Evolutionary conservation across 2,113 vertebrate species (phyloP).

Genomic region (Columbina picui): DNA sequence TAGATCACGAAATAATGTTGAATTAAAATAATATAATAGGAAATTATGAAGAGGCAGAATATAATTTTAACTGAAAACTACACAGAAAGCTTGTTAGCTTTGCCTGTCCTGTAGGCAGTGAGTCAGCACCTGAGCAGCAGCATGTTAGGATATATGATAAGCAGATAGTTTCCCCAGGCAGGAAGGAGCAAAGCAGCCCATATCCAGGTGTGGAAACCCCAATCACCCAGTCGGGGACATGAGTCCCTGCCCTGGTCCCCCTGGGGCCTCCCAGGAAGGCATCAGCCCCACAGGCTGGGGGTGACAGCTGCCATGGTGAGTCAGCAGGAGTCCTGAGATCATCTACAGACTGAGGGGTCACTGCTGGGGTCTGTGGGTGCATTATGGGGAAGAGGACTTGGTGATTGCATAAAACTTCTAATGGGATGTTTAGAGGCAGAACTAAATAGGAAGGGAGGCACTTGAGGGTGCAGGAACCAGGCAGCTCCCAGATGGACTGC

Average conservation of each 20-base stretch:
- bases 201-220: rapidly evolving
- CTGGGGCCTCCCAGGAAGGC: neutral
- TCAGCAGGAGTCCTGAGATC: neutral
- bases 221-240: neutral
- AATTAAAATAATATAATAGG: neutral
- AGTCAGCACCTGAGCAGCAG: neutral
- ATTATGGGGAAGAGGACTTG: neutral
- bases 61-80: conserved; percentile 21
- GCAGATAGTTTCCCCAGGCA: neutral
- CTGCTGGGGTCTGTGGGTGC: neutral
- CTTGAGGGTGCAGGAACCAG: neutral
- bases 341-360: neutral
- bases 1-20: neutral
- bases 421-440: neutral
- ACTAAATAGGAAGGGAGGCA: neutral
- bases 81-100: neutral
- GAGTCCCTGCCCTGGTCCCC: rapidly evolving
- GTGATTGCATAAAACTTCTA: neutral
- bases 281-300: neutral
- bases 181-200: neutral
- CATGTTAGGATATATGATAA: neutral
- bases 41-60: neutral
- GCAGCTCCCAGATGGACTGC: neutral
- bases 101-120: neutral
- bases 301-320: neutral